Conservation (phyloP, 2,797 vertebrate species). For the Leptoclinus maculatus region DNA sequence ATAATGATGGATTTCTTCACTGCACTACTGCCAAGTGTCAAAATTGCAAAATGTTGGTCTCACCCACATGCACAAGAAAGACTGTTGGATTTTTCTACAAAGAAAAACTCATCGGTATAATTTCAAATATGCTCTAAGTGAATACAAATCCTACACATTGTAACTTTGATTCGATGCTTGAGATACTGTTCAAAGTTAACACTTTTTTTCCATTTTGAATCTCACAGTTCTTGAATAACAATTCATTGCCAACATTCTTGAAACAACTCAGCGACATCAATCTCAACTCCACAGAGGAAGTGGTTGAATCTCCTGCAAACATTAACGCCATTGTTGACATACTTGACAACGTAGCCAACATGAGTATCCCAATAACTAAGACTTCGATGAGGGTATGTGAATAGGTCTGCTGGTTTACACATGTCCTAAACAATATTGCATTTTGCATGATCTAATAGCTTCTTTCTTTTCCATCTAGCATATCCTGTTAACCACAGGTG, state of each 20-base stretch:
- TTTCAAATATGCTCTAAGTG: background rate
- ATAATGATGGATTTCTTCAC: background rate
- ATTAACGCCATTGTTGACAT: slow-evolving; percentile 80
- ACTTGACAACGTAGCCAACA: slow-evolving; percentile 74
- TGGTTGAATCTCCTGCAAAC: slow-evolving; percentile 65
- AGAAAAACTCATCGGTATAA: background rate
- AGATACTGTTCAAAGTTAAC: background rate
- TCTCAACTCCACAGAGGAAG: accelerated
- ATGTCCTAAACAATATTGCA: background rate
- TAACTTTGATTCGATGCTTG: background rate
- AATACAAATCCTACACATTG: background rate
- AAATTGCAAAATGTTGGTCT: background rate
- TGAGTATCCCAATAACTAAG: background rate
- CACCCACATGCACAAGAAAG: background rate
- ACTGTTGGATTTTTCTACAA: background rate
- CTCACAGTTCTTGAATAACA: slow-evolving; percentile 26
- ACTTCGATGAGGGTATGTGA: slow-evolving; percentile 61
- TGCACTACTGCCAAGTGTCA: background rate
- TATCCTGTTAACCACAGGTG: slow-evolving; percentile 79
- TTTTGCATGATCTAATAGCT: background rate
- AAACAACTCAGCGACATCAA: background rate
- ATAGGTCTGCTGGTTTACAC: background rate
- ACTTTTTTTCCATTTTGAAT: slow-evolving; percentile 11
- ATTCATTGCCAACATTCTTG: slow-evolving; percentile 71
- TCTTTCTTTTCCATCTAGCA: slow-evolving; percentile 74